Percentiles rank a stretch among this genome's conserved stretches.
Evolutionary conservation across 2,888 invertebrate genomes (phyloP).

Genomic region (Drosophila anomelani): DNA sequence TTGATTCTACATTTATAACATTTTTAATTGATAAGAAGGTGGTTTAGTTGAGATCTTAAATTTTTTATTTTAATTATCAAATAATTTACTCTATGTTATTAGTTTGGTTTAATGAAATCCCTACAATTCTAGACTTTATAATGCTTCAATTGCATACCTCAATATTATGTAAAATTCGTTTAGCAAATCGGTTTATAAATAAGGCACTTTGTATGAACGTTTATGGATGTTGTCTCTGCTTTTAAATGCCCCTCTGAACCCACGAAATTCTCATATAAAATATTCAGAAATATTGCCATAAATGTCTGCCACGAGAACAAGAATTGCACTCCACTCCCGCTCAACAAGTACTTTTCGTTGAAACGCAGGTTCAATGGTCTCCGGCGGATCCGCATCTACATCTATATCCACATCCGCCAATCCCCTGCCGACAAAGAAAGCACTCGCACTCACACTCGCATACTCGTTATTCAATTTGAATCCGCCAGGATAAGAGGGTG

Average conservation of each 20-base stretch:
- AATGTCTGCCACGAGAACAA: conserved; percentile 10
- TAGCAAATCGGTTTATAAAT: conserved; percentile 14
- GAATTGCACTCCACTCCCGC: conserved; percentile 5
- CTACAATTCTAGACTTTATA: no score
- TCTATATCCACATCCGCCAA: not conserved
- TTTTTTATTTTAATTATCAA: not conserved
- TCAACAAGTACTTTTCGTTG: conserved; percentile 33
- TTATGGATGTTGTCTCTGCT: conserved; percentile 19
- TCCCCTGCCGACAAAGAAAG: conserved; percentile 1
- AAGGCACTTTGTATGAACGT: conserved; percentile 16
- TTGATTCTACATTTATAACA: not conserved
- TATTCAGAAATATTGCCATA: conserved; percentile 30
- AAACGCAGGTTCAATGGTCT: conserved; percentile 37
- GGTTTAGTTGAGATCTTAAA: not conserved
- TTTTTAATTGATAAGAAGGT: no score
- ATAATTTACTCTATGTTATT: not conserved
- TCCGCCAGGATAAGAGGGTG: conserved; percentile 12
- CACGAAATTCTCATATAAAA: conserved; percentile 33
- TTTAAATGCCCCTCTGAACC: conserved; percentile 4
- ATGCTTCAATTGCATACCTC: not conserved
- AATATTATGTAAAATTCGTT: not conserved
- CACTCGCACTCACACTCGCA: conserved; percentile 34
- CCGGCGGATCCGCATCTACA: not conserved
- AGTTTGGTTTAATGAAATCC: no score
- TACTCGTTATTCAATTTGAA: conserved; percentile 51